A percentile compares a stretch with the other conserved stretches of the same genome.
Conservation (phyloP, 1,140 invertebrate species). For the Cyphomyrmex costatus region DNA sequence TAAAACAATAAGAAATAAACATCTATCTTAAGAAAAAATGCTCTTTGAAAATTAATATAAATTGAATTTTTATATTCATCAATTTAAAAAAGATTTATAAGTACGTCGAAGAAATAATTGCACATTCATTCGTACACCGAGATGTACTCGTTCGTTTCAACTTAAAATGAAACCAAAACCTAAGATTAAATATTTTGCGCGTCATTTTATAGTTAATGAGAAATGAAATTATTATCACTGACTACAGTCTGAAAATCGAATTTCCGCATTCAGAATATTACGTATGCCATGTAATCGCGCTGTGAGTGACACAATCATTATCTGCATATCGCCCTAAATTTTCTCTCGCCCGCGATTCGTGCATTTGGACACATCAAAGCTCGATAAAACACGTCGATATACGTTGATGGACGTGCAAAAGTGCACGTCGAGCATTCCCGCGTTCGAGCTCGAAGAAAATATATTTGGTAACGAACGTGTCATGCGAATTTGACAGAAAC, state of each 20-base stretch:
- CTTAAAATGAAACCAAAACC: not conserved
- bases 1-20: constrained; percentile 8
- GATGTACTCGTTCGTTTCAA: not conserved
- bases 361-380: constrained; percentile 8
- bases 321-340: constrained; percentile 19
- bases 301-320: constrained; percentile 21
- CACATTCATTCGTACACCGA: not conserved
- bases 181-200: constrained; percentile 13
- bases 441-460: constrained; percentile 33
- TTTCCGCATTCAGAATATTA: constrained; percentile 14
- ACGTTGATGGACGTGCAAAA: constrained; percentile 9
- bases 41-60: constrained; percentile 20
- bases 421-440: not conserved
- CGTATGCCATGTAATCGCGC: not conserved
- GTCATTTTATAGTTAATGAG: not conserved
- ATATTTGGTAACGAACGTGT: constrained; percentile 45
- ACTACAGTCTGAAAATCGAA: not conserved
- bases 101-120: constrained; percentile 51
- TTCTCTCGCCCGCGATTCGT: not conserved
- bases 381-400: constrained; percentile 38
- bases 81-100: constrained; percentile 31
- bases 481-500: constrained; percentile 20
- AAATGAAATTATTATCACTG: constrained; percentile 12
- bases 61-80: not conserved
- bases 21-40: not conserved